Conservation (phyloP, 92 coral and sea anemone species). For the Epizoanthus scotinus region DNA sequence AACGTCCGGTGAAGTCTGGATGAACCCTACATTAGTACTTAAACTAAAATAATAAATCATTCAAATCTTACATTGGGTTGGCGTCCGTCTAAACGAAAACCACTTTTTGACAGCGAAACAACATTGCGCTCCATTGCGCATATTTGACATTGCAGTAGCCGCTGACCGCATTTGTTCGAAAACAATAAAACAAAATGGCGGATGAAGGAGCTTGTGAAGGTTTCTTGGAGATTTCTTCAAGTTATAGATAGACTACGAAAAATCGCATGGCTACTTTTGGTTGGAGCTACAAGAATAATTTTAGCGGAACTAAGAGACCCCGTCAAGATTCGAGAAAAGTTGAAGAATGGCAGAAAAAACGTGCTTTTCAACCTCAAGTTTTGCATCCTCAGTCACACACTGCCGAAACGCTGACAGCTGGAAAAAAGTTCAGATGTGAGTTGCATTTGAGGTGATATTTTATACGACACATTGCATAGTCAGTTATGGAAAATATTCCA, state of each 20-base stretch:
- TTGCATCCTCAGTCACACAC: conserved; percentile 83
- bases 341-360: conserved; percentile 82
- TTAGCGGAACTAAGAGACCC: conserved; percentile 75
- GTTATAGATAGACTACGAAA: not conserved
- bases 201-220: not conserved
- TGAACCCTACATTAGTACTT: not conserved
- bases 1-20: not conserved
- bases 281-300: conserved; percentile 83
- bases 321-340: conserved; percentile 65
- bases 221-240: not conserved
- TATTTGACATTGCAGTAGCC: conserved; percentile 3
- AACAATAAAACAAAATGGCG: conserved; percentile 14
- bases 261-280: conserved; percentile 86
- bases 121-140: conserved; percentile 45
- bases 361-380: conserved; percentile 44
- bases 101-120: not conserved
- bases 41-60: not conserved
- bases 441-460: not conserved
- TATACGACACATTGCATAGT: not conserved
- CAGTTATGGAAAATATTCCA: too few relatives aligned
- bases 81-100: too few relatives aligned
- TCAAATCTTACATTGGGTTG: conserved; percentile 8
- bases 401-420: conserved; percentile 77
- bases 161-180: conserved; percentile 29
- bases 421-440: conserved; percentile 60